Evolutionary conservation across 53 echinoderm and acorn worm genomes (phyloP), one percentile per base, ranked within the genome.

Genomic region (Pentamera pediparva): DNA sequence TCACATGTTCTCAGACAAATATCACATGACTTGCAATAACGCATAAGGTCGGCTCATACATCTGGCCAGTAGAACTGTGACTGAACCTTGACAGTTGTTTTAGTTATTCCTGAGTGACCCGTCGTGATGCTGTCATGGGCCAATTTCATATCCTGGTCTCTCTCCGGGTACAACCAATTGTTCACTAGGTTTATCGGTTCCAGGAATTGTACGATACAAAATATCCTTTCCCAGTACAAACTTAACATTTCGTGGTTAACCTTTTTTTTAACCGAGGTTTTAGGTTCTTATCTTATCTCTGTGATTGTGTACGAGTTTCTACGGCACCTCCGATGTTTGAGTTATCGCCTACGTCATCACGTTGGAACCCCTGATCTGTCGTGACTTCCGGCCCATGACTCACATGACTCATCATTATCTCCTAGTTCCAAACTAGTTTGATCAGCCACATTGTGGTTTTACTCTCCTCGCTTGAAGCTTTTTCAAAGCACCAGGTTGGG

Each of bases 111-210:
- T 35, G 74, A 61, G 28, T 88, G 83, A n/a, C 88, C 88, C 32
- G 80, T 83, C 0, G 83, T 4, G 4, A 83, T 37, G 3, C 82
- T 74, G 31, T 87, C 83, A 59, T 87, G 83, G 2, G 83, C 83
- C 7, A 88, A 10, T 26, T 69, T 54, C 40, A 88, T 48, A 0
- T 83, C 78, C 8, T 83, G 30, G 22, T 39, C 79, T 41, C 70
- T 76, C 2, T 38, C 47, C 18, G 88, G 88, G 7, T 79, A 75
- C 9, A 83, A 39, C 17, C 76, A 60, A 47, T 80, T 76, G 18
- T 21, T 26, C 3, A 49, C 26, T 19, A 33, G 28, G 22, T 83
- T 83, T 26, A 69, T 24, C 2, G 33, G 48, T 0, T 49, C 34
- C 33, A 0, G 61, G 5, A 30, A 28, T 31, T 13, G 29, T 34